Evolutionary conservation across 2,113 vertebrate genomes (phyloP), one percentile per base, ranked within the genome.

Genomic region (Pygoscelis antarcticus): DNA sequence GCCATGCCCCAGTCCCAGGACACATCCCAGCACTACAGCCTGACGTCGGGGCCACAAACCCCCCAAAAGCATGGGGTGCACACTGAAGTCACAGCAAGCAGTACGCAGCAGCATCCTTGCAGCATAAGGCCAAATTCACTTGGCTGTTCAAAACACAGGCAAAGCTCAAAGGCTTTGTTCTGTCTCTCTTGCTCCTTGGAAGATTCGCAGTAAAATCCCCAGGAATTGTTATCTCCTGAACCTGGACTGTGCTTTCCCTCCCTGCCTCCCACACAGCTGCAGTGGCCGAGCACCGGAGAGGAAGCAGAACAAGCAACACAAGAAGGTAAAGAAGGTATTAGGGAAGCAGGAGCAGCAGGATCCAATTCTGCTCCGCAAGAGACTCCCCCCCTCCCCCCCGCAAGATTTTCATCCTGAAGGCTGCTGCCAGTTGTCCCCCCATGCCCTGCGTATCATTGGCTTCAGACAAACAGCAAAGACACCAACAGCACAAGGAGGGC

Each of bases 391-490:
- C 42, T 14, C 3, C 13, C 42, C 42, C 27, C 3, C 7, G 10
- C 40, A 11, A 34, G 51, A 40, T 25, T 46, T 29, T n/a, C 18
- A 14, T 2, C 13, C 27, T 10, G 40, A 55, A 65, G 55, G 58
- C 52, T 66, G 58, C 54, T 60, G 90, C 54, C 3, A 2, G 23
- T 23, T 1, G 0, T 30, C 21, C 42, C 32, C 74, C 11, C 1
- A 0, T 0, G 1, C 38, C 25, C 38, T 54, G 32, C 1, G 1
- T 10, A 13, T 8, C 23, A 26, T 0, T 17, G 36, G 32, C 40
- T 72, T 55, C 2, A 6, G 42, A 55, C 54, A 54, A 83, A 83
- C 5, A 2, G 54, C 83, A 89, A 44, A 81, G 80, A 95, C 77
- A 58, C 6, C 0, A 3, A 66, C 22, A 30, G 47, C 51, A 81